Evolutionary conservation across 2,888 invertebrate genomes (phyloP).

Genomic region (Lobophora halterata): DNA sequence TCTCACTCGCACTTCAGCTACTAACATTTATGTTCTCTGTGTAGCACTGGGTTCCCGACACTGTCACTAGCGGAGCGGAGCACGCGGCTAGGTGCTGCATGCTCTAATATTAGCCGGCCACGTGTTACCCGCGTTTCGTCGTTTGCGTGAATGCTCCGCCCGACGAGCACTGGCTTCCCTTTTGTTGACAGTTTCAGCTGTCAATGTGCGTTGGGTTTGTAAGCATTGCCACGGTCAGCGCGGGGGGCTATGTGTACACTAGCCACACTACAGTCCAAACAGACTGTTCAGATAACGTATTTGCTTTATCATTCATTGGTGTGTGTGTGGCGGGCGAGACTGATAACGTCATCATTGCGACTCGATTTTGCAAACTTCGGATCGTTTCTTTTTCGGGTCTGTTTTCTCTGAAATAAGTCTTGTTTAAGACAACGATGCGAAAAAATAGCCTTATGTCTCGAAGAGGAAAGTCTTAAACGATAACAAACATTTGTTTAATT

Average conservation of each 20-base stretch:
- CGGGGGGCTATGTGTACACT: slow-evolving; percentile 46
- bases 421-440: no score
- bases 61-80: slow-evolving; percentile 39
- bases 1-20: slow-evolving; percentile 53
- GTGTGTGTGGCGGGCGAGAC: slow-evolving; percentile 38
- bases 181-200: slow-evolving; percentile 71
- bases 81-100: slow-evolving; percentile 41
- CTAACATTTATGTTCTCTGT: slow-evolving; percentile 65
- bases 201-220: slow-evolving; percentile 49
- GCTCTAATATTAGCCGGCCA: slow-evolving; percentile 68
- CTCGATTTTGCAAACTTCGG: slow-evolving; percentile 33
- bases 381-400: slow-evolving; percentile 4
- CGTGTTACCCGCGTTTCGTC: slow-evolving; percentile 68
- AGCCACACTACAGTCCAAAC: slow-evolving; percentile 20
- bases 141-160: slow-evolving; percentile 62
- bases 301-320: slow-evolving; percentile 59
- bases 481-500: no score
- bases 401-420: no score
- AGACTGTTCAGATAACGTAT: slow-evolving; percentile 49
- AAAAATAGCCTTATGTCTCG: no score
- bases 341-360: slow-evolving; percentile 63
- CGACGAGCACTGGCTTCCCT: slow-evolving; percentile 44
- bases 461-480: no score
- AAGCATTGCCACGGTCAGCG: slow-evolving; percentile 28
- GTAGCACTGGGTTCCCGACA: slow-evolving; percentile 41